phyloP scores from a whole-genome alignment of 1,140 invertebrate genomes.

The Lerema accius region DNA sequence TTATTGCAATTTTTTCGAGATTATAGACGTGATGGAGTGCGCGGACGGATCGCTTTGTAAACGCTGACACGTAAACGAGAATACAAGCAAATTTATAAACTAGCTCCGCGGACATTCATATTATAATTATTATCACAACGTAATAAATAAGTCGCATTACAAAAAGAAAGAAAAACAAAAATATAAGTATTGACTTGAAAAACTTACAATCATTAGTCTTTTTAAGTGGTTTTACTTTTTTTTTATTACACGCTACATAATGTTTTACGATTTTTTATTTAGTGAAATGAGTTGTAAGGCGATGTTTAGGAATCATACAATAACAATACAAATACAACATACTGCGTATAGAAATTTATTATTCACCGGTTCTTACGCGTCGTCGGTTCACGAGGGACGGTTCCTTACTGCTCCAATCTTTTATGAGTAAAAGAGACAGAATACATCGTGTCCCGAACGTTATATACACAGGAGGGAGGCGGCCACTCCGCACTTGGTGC shows the following conservation, averaged over 20 bases:
- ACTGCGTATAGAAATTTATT: constrained; percentile 70
- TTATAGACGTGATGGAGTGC: neutral
- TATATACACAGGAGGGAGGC: no score
- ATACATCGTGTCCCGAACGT: no score
- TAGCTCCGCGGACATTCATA: constrained; percentile 35
- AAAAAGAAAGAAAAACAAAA: constrained; percentile 52
- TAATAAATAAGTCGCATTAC: constrained; percentile 63
- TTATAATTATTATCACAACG: constrained; percentile 64
- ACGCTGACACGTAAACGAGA: constrained; percentile 30
- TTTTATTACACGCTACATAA: constrained; percentile 47
- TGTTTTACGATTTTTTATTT: constrained; percentile 58
- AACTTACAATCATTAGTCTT: constrained; percentile 63
- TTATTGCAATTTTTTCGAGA: constrained; percentile 6
- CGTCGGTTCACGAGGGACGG: neutral
- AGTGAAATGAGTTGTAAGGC: constrained; percentile 34
- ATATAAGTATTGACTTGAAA: constrained; percentile 62
- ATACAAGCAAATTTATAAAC: constrained; percentile 43
- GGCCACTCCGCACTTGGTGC: no score
- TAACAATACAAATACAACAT: constrained; percentile 38
- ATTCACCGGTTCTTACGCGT: constrained; percentile 46
- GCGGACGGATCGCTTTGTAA: constrained; percentile 33
- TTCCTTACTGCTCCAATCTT: no score
- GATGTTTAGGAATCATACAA: constrained; percentile 5
- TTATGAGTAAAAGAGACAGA: no score
- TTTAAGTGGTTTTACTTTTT: constrained; percentile 73